Percentiles rank a stretch among this genome's conserved stretches.
phyloP scores from a whole-genome alignment of 2,113 vertebrate genomes.

The Albula glossodonta region DNA sequence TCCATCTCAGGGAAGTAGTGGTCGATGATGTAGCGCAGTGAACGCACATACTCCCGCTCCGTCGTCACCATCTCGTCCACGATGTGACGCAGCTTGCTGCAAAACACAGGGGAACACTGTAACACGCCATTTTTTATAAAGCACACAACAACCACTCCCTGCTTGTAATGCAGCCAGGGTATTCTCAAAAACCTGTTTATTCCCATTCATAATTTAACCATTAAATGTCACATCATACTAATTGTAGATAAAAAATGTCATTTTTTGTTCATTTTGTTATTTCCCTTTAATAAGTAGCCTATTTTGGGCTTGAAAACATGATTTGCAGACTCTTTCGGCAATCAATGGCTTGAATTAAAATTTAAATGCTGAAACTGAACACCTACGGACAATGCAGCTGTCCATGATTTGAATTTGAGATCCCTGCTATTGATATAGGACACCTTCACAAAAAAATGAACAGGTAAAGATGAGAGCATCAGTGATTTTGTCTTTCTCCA shows the following conservation, averaged over 20 bases:
- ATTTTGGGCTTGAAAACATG: too few species aligned
- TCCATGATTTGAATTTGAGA: too few species aligned
- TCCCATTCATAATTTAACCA: too few species aligned
- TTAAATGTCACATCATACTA: too few species aligned
- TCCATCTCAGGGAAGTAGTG: slow-evolving; percentile 96
- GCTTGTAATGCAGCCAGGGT: not conserved
- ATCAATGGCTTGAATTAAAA: too few species aligned
- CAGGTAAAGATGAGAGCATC: not conserved
- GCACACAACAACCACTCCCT: not conserved
- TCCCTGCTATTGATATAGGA: too few species aligned
- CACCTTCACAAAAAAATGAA: not conserved
- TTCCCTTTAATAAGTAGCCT: too few species aligned
- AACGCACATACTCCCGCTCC: slow-evolving; percentile 89
- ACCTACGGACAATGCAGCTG: too few species aligned
- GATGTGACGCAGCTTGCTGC: slow-evolving; percentile 83
- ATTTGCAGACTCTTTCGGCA: too few species aligned
- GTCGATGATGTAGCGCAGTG: slow-evolving; percentile 82
- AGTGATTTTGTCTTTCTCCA: not conserved
- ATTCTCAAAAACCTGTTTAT: not conserved
- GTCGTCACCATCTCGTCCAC: slow-evolving; percentile 94
- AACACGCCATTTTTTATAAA: not conserved
- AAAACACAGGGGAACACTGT: not conserved
- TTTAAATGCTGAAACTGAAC: too few species aligned
- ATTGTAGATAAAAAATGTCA: too few species aligned
- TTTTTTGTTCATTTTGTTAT: too few species aligned